phyloP scores from a whole-genome alignment of 2,797 vertebrate species.

The Pseudochirops cupreus region DNA sequence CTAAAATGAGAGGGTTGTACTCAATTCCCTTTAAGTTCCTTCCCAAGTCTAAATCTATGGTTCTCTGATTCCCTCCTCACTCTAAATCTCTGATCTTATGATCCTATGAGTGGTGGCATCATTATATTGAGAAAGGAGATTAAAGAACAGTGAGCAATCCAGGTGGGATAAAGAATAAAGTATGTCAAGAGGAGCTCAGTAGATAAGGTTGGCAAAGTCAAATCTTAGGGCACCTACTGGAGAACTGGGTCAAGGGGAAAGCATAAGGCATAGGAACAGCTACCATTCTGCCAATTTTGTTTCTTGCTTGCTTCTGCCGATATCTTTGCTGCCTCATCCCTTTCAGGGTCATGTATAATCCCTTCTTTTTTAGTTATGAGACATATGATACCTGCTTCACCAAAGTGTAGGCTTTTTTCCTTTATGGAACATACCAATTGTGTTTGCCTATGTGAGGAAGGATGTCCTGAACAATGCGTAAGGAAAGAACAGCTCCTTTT shows the following conservation, averaged over 20 bases:
- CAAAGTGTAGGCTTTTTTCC: background rate
- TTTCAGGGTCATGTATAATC: background rate
- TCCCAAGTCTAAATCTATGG: background rate
- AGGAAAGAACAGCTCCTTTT: background rate
- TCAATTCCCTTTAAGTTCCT: background rate
- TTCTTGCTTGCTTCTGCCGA: background rate
- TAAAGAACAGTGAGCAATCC: background rate
- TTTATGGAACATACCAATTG: background rate
- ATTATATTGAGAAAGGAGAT: background rate
- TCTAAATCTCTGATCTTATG: background rate
- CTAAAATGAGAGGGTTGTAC: background rate
- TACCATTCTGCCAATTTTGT: background rate
- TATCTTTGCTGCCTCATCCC: background rate
- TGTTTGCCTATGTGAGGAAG: background rate
- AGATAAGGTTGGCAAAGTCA: background rate
- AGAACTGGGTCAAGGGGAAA: background rate
- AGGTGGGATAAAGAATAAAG: background rate
- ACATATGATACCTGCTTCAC: background rate
- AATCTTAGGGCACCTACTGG: background rate
- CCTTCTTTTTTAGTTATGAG: background rate
- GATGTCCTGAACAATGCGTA: background rate
- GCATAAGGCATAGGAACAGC: background rate
- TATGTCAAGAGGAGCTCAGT: background rate
- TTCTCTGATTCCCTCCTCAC: background rate
- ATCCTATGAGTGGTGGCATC: background rate